These are phyloP conservation scores for Leptodactylus fuscus DNA, from an alignment of 2,113 vertebrate genomes.

Conservation along the genomic window DNA sequence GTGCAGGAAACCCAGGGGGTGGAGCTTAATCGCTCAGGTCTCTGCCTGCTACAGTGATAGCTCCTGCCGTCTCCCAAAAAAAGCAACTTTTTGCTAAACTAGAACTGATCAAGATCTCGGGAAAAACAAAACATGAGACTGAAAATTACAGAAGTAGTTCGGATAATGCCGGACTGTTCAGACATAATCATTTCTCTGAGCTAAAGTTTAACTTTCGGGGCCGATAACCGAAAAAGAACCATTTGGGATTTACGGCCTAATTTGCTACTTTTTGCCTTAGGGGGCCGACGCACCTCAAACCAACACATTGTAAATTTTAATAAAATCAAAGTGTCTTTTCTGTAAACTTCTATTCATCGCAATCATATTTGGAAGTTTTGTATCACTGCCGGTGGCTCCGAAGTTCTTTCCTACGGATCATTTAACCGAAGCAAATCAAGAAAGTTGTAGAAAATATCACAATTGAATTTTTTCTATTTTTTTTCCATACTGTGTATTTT, in stretches of 20 bases:
- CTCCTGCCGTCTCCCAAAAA: too few species aligned
- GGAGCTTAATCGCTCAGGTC: too few species aligned
- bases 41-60: too few species aligned
- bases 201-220: not conserved
- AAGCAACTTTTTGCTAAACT: not conserved
- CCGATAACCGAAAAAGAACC: not conserved
- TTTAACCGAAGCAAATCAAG: conserved; percentile 41
- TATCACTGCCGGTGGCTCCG: conserved; percentile 31
- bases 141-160: not conserved
- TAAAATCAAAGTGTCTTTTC: conserved; percentile 19
- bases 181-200: not conserved
- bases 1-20: too few species aligned
- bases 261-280: not conserved
- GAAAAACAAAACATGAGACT: not conserved
- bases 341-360: conserved; percentile 14
- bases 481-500: conserved; percentile 10
- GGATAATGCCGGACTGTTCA: not conserved
- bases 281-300: conserved; percentile 6
- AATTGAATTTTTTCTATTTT: conserved; percentile 33
- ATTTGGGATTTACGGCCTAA: not conserved
- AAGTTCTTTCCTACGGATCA: conserved; percentile 30
- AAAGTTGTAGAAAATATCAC: conserved; percentile 33
- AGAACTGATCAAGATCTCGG: not conserved
- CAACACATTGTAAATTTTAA: conserved; percentile 21
- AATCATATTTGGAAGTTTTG: conserved; percentile 43